phyloP scores from a whole-genome alignment of 2,888 invertebrate genomes.

The Alloscopus bannaensis region DNA sequence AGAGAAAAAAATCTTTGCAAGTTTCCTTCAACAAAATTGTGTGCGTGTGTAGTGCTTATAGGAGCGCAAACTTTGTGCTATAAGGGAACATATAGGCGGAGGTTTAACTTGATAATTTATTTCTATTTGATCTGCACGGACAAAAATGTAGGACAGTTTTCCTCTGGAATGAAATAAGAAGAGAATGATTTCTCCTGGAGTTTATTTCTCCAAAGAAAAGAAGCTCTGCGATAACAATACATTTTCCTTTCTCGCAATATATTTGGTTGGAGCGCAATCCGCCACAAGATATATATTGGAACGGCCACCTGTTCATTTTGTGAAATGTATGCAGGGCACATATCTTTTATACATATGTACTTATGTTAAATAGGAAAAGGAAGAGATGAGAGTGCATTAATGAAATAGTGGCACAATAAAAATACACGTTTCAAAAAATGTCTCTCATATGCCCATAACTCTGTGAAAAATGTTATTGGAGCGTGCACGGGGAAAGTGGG shows the following conservation, averaged over 20 bases:
- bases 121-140: slow-evolving; percentile 8
- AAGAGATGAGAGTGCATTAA: too few relatives aligned
- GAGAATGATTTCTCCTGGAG: not conserved
- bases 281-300: slow-evolving; percentile 18
- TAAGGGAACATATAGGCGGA: not conserved
- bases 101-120: slow-evolving; percentile 12
- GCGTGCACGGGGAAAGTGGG: too few relatives aligned
- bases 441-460: too few relatives aligned
- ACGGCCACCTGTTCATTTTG: slow-evolving; percentile 23
- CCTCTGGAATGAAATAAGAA: not conserved
- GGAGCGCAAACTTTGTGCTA: too few relatives aligned
- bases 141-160: slow-evolving; percentile 7
- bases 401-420: too few relatives aligned
- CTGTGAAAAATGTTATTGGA: too few relatives aligned
- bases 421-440: too few relatives aligned
- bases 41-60: not conserved
- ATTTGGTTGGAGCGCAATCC: not conserved
- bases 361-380: too few relatives aligned
- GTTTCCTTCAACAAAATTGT: not conserved
- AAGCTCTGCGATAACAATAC: not conserved
- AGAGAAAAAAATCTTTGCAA: too few relatives aligned
- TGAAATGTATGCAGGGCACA: not conserved
- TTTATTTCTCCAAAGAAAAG: not conserved
- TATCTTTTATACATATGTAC: too few relatives aligned
- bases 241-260: not conserved